Base-by-base conservation (phyloP, 53 echinoderm and acorn worm genomes). In the Stichopus horrens region DNA sequence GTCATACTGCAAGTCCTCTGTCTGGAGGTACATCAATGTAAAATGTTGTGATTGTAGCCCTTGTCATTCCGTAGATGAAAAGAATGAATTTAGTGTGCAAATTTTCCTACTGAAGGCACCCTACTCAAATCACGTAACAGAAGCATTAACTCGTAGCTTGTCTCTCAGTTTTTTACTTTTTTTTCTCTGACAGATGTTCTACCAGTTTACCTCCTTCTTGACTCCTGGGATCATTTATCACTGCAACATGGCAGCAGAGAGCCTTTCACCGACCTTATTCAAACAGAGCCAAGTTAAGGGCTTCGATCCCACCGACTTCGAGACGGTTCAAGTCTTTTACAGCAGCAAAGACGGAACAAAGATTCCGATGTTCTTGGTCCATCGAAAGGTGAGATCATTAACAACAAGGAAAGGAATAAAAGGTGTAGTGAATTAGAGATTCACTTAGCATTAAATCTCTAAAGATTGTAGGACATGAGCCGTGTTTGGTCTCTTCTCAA, bases 121-220 rank as follows among this genome's bases (percentile, higher is more conserved):
- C 37, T 37, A 37, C 37, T 37, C 37, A 2, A 37, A 37, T 37
- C 37, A 37, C 37, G 37, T 37, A 37, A 37, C 0, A 2, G 37
- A 37, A 37, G 37, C 37, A 37, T 37, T 37, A 37, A 37, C 37
- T 37, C 37, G 37, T 37, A 37, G 37, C 2, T 37, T 2, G 37
- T 37, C 37, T 37, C 37, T 37, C 37, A 37, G 37, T 37, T 37
- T 37, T 37, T 37, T 37, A 2, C 18, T 16, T 21, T 5, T 20
- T 71, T 71, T 0, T 18, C n/a, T 18, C 71, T 20, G 7, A 16
- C 92, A 97, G 97, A 97, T 95, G 20, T 97, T 97, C 94, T 97
- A 97, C 92, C 97, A 95, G 91, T 97, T 97, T 83, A 95, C 95
- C 6, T 97, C 97, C 6, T 97, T 97, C 92, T 91, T 95, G 53